Base-by-base conservation (phyloP, 2,797 vertebrate genomes). In the Harpagifer antarcticus region DNA sequence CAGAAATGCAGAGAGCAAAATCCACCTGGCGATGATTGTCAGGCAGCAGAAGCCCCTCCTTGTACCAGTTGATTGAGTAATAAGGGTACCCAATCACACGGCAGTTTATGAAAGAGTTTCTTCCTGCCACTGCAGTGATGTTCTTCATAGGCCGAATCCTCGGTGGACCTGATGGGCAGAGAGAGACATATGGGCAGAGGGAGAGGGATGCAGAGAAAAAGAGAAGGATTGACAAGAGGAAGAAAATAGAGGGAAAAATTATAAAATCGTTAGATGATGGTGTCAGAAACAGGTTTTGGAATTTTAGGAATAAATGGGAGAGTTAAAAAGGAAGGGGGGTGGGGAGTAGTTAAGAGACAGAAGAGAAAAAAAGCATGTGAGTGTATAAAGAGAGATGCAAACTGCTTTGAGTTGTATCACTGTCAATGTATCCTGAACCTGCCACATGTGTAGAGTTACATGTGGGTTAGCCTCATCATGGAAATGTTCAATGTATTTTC, bases 1-100 rank as follows among this genome's bases (percentile, higher is more conserved):
- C 13, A 66, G 45, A 66, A 74, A 48, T 68, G 9, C 6, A 56
- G 15, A 61, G 65, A 55, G 37, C 2, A 0, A 76, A 81, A 48
- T 72, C 69, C 49, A 94, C 93, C 92, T 94, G 98, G 61, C 98
- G 96, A 94, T 99, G 98, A 92, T 99, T 99, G 88, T 99, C 98
- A 0, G 98, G 98, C 77, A 99, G 94, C 87, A 98, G 95, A 81
- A 99, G 91, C 2, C 96, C 94, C 3, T 99, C 98, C 88, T 99
- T 99, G 92, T 97, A 99, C 97, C 98, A 99, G 90, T 98, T 99
- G 95, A 99, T 99, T 85, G 98, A 99, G 89, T 99, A 99, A 91
- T 99, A 99, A 0, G 98, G 98, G 87, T 99, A 99, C 66, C 98
- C 98, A 37, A 99, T 99, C 86, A 99, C 98, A 86, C 98, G 95